phyloP scores from a whole-genome alignment of 2,888 invertebrate genomes.

The Autographa pulchrina region DNA sequence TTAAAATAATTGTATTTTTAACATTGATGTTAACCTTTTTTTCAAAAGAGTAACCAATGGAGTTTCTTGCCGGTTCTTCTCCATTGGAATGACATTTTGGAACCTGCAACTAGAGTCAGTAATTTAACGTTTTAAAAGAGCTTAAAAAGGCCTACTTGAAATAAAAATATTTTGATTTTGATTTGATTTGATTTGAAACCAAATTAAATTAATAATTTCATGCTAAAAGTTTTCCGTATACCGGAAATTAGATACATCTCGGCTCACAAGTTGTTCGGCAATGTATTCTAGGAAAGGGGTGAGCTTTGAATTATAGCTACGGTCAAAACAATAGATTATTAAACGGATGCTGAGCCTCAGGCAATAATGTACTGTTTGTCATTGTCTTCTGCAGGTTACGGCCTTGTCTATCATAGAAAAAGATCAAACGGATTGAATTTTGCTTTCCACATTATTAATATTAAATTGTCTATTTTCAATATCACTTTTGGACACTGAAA shows the following conservation, averaged over 20 bases:
- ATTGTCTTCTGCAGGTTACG: background rate
- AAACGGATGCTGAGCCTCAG: background rate
- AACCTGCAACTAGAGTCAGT: too few species aligned
- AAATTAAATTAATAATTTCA: slow-evolving; percentile 33
- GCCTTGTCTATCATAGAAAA: background rate
- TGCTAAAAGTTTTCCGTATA: slow-evolving; percentile 20
- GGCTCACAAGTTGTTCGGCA: slow-evolving; percentile 14
- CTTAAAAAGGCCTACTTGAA: too few species aligned
- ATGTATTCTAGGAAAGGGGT: slow-evolving; percentile 3
- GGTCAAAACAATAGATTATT: background rate
- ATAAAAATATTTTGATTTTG: too few species aligned
- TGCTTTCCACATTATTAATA: background rate
- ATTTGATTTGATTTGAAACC: too few species aligned
- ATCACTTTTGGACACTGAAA: background rate
- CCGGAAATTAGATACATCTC: background rate
- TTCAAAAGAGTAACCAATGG: too few species aligned
- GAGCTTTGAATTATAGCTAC: background rate
- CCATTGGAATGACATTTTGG: too few species aligned
- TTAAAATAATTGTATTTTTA: too few species aligned
- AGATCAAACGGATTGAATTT: background rate
- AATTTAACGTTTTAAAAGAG: too few species aligned
- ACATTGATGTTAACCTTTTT: too few species aligned
- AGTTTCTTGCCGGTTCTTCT: too few species aligned
- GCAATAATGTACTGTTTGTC: background rate
- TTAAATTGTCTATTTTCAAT: background rate